These are phyloP conservation scores for Eristalinus sepulchralis DNA, from an alignment of 2,888 invertebrate species.

Conservation along the genomic window DNA sequence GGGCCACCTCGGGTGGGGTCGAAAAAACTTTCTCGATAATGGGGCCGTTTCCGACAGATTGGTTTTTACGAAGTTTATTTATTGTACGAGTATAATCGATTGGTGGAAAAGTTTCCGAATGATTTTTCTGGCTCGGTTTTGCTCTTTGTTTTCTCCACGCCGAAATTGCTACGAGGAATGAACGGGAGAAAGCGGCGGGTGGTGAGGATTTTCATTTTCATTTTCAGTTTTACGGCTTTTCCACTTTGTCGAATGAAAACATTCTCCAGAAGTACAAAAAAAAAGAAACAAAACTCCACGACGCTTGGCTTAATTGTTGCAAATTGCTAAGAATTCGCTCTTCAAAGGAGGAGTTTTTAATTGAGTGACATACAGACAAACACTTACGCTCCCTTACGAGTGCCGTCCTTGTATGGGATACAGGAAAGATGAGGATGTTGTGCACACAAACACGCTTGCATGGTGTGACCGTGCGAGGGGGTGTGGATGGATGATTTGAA, in stretches of 20 bases:
- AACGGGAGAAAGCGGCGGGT: neutral
- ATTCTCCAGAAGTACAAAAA: neutral
- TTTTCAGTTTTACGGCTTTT: constrained; percentile 22
- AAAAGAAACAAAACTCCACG: neutral
- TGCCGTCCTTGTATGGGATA: neutral
- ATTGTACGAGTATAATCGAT: constrained; percentile 54
- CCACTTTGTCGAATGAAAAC: neutral
- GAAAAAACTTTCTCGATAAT: constrained; percentile 63
- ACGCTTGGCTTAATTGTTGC: constrained; percentile 54
- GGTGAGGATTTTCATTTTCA: constrained; percentile 7
- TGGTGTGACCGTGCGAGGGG: neutral
- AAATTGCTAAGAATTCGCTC: constrained; percentile 55
- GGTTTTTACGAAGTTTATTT: constrained; percentile 60
- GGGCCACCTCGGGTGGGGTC: neutral
- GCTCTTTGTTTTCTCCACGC: neutral
- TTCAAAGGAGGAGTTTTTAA: constrained; percentile 32
- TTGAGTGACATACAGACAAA: constrained; percentile 29
- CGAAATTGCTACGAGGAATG: neutral
- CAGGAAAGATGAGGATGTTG: neutral
- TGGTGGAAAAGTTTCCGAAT: constrained; percentile 37
- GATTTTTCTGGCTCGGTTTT: constrained; percentile 20
- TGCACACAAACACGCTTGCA: neutral
- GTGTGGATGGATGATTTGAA: constrained; percentile 22
- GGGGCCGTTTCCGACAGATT: constrained; percentile 61
- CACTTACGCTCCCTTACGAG: neutral